Evolutionary conservation across 1,140 invertebrate genomes (phyloP).

Genomic region (Temnothorax curvispinosus): DNA sequence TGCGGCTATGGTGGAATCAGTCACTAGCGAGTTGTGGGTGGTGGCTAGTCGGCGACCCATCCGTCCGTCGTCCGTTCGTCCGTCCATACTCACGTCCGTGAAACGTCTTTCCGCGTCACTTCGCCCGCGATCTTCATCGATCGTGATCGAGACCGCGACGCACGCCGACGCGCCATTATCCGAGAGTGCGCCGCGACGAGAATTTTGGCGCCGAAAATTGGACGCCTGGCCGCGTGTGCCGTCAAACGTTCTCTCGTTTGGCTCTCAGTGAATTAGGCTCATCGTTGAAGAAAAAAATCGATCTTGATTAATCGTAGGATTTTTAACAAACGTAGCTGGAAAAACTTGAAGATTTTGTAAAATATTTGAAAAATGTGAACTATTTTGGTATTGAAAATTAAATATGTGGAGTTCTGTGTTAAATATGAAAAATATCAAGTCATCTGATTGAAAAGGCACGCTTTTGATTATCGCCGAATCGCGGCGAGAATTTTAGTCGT

Average conservation of each 20-base stretch:
- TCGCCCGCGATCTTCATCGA: slow-evolving; percentile 37
- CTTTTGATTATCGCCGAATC: background rate
- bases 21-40: slow-evolving; percentile 85
- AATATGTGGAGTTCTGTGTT: background rate
- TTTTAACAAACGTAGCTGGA: background rate
- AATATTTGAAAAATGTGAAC: background rate
- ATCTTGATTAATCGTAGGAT: background rate
- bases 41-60: slow-evolving; percentile 82
- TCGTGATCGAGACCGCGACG: slow-evolving; percentile 49
- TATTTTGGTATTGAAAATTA: background rate
- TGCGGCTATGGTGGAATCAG: slow-evolving; percentile 85
- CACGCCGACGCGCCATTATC: slow-evolving; percentile 10
- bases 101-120: slow-evolving; percentile 45
- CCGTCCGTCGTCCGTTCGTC: slow-evolving; percentile 59
- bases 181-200: background rate
- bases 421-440: background rate
- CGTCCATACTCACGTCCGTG: background rate
- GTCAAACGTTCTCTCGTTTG: background rate
- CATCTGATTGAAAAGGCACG: background rate
- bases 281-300: background rate
- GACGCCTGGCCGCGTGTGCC: slow-evolving; percentile 5
- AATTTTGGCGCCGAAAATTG: slow-evolving; percentile 8
- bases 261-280: background rate
- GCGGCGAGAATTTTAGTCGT: background rate
- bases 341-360: background rate